Evolutionary conservation across 2,113 vertebrate species (phyloP), one percentile per base, ranked within the genome.

Genomic region (Erythrolamprus reginae): DNA sequence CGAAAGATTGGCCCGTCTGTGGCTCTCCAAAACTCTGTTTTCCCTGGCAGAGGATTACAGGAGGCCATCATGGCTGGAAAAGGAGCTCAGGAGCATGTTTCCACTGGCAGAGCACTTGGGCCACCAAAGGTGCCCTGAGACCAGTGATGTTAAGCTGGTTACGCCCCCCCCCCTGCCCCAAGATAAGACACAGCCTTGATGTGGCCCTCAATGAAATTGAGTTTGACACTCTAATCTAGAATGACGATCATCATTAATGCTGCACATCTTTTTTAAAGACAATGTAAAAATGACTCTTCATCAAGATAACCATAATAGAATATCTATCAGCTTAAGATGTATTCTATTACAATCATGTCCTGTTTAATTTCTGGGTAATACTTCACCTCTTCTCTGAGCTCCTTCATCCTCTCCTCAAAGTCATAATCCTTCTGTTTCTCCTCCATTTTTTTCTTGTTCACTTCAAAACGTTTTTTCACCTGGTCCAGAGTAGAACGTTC

Each of bases 371-470:
- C 47, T 52, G 85, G 47, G 0, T 0, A 0, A 33, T 48, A 47
- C 58, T 97, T 97, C 93, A 99, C 99, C 98, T 99, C 99, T 94
- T 99, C 99, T 7, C 98, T 95, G 52, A 99, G 98, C 86, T 99
- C 99, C 95, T 99, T 99, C 98, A 99, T 98, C 86, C 99, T 97
- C 96, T 99, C 99, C 94, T 99, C 98, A 90, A 99, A 99, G 96
- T 99, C 98, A 89, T 99, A 99, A 94, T 99, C 99, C 92, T 99
- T 99, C 96, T 99, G 98, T 86, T 99, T 99, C 96, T 99, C 99
- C 96, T 99, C 99, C 98, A 99, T 96, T 93, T 99, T 99, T 95
- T 99, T 99, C 96, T 99, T 99, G 95, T 99, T 99, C 85, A 98
- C 97, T 93, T 99, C 99, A 84, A 99, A 99, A 24, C 99, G 98